phyloP scores from a whole-genome alignment of 2,797 vertebrate genomes.

The Pantherophis alleghaniensis region DNA sequence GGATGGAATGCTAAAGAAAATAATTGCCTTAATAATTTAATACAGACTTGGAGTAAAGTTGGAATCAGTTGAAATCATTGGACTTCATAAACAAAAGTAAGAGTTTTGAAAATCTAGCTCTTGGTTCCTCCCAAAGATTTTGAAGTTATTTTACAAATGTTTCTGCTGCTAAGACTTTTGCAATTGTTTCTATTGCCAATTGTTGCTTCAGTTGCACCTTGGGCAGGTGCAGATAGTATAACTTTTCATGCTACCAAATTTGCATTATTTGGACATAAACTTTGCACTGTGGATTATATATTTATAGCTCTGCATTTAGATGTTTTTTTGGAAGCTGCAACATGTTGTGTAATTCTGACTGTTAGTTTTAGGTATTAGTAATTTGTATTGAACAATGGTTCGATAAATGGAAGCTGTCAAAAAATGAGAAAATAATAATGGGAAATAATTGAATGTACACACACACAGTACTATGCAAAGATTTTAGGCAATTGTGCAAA shows the following conservation, averaged over 20 bases:
- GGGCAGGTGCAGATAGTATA: not conserved
- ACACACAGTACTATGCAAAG: not conserved
- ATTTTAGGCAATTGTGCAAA: not conserved
- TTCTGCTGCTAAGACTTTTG: not conserved
- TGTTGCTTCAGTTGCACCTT: not conserved
- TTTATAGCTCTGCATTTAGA: not conserved
- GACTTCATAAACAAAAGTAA: not conserved
- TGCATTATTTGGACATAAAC: not conserved
- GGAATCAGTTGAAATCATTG: not conserved
- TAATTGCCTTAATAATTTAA: not conserved
- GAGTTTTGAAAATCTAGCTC: not conserved
- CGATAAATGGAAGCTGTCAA: not conserved
- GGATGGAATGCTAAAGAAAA: not conserved
- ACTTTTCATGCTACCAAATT: not conserved
- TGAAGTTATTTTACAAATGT: not conserved
- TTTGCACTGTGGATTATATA: not conserved
- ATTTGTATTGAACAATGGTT: not conserved
- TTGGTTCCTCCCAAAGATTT: not conserved
- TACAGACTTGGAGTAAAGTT: not conserved
- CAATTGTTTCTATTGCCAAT: not conserved
- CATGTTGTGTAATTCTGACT: not conserved
- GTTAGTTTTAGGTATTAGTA: not conserved
- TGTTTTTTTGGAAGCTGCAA: not conserved
- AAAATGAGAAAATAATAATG: not conserved
- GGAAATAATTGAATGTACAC: not conserved